Base-by-base conservation (phyloP, 2,113 vertebrate species). In the Clupea harengus region DNA sequence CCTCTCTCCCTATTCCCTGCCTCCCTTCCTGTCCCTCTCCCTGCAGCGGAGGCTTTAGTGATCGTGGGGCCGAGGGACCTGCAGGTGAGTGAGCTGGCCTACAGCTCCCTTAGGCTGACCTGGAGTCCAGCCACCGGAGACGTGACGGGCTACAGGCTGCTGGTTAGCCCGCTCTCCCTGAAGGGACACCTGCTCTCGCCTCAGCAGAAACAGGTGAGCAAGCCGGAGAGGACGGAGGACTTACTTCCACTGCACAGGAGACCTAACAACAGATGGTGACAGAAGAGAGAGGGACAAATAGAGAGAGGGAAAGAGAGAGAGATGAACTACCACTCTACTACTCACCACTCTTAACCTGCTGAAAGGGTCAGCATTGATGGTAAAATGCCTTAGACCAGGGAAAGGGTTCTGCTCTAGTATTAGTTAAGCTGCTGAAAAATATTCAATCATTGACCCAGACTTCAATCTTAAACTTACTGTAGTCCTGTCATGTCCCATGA, bases 101-200 rank as follows among this genome's bases (percentile, higher is more conserved):
- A 97, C 94, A 96, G 91, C 89, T 97, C 96, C 0, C 86, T 97
- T 88, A 89, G 95, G 85, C 94, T 97, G 88, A 95, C 94, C 0
- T 98, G 97, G 97, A 93, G 89, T 67, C 93, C 94, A 7, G 97
- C 97, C 49, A 97, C 95, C 0, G 96, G 97, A 44, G 95, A 91
- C 13, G 95, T 97, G 81, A 94, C 86, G 0, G 95, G 94, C 10
- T 97, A 97, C 87, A 93, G 25, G 8, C 90, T 98, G 85, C 90
- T 91, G 2, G 90, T 96, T 47, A 92, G 90, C 11, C 95, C 95
- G n/a, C 67, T 93, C 18, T 92, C 89, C 83, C 88, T 89, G n/a
- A 88, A 88, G 0, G 95, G 93, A 13, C 91, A 92, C 64, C 90
- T 64, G 0, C 54, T 91, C 32, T 13, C 83, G 0, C 39, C 86